A percentile compares a stretch with the other conserved stretches of the same genome.
These are phyloP conservation scores for Mus pahari DNA, from an alignment of 2,113 vertebrate genomes.

Conservation along the genomic window DNA sequence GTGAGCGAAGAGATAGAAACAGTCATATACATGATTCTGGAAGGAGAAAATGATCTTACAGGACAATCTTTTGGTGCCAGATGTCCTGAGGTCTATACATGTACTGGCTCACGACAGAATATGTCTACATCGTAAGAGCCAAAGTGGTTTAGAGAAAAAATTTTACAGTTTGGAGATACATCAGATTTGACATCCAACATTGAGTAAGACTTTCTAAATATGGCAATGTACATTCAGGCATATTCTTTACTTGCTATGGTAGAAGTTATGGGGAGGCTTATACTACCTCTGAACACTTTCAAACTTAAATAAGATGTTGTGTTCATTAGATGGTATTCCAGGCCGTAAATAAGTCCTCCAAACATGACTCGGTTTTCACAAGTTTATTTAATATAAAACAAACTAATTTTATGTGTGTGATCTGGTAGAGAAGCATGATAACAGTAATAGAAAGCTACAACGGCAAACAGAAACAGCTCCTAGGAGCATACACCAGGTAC, in stretches of 20 bases:
- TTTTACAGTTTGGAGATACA: background rate
- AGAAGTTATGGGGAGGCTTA: background rate
- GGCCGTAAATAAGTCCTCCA: slow-evolving; percentile 27
- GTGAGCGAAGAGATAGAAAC: background rate
- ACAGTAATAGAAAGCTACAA: background rate
- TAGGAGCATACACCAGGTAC: background rate
- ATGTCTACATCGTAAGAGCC: background rate
- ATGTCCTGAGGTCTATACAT: background rate
- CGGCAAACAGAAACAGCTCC: background rate
- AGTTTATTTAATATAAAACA: background rate
- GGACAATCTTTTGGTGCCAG: background rate
- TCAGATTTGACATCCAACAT: background rate
- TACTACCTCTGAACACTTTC: background rate
- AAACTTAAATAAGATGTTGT: slow-evolving; percentile 26
- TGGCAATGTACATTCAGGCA: background rate
- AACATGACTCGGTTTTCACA: background rate
- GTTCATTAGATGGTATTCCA: background rate
- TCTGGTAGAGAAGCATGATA: background rate
- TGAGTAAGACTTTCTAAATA: slow-evolving; percentile 23
- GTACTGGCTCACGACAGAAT: background rate
- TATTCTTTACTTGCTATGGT: background rate
- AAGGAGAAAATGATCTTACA: background rate
- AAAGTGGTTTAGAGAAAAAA: background rate
- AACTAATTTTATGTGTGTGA: background rate
- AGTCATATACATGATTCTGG: background rate